These are phyloP conservation scores for Aphelocoma coerulescens DNA, from an alignment of 2,113 vertebrate genomes.

Conservation along the genomic window DNA sequence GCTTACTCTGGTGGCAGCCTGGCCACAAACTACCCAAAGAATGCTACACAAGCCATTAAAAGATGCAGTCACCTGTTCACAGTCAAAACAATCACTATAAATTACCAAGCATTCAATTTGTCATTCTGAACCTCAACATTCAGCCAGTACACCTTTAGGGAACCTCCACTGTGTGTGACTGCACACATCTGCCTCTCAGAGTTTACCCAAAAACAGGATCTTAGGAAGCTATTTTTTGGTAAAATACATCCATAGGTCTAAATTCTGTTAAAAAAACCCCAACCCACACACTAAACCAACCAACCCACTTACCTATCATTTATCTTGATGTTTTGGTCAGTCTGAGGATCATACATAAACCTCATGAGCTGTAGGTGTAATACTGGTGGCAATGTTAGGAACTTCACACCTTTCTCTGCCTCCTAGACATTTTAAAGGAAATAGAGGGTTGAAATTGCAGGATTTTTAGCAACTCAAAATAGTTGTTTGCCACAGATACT, in stretches of 20 bases:
- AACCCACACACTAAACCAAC: background rate
- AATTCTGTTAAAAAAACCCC: background rate
- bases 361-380: constrained; percentile 98
- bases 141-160: background rate
- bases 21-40: background rate
- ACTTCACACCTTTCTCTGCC: constrained; percentile 98
- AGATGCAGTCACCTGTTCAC: background rate
- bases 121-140: background rate
- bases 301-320: constrained; percentile 85
- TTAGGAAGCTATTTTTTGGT: background rate
- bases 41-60: background rate
- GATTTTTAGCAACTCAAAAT: background rate
- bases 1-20: background rate
- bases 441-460: background rate
- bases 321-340: constrained; percentile 99
- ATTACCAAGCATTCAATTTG: background rate
- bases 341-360: constrained; percentile 99
- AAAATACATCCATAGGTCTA: background rate
- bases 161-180: background rate
- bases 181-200: background rate
- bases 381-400: constrained; percentile 95
- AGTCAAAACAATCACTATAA: background rate
- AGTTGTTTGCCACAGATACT: background rate
- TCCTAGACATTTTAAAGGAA: constrained; percentile 76
- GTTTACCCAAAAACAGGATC: background rate